These are phyloP conservation scores for Furcula furcula DNA, from an alignment of 2,888 invertebrate species.

Conservation along the genomic window DNA sequence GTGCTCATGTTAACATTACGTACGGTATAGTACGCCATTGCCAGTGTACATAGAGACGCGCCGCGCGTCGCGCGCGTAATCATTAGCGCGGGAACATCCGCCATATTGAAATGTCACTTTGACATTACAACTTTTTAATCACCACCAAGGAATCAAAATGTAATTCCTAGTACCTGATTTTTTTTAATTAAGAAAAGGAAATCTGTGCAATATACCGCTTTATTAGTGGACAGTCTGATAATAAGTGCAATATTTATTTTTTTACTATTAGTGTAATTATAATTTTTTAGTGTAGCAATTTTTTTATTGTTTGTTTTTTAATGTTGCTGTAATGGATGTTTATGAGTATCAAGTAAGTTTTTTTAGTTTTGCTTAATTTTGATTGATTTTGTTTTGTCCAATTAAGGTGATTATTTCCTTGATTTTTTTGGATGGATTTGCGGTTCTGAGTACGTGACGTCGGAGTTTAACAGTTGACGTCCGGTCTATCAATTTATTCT, in stretches of 20 bases:
- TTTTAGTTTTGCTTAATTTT: conserved; percentile 8
- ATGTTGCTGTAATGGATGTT: conserved; percentile 63
- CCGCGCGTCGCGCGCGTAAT: conserved; percentile 47
- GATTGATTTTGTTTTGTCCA: too few relatives aligned
- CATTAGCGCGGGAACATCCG: conserved; percentile 30
- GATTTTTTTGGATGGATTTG: too few relatives aligned
- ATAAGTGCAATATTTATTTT: conserved; percentile 63
- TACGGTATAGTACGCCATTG: conserved; percentile 33
- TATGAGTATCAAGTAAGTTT: conserved; percentile 72
- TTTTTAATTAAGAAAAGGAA: conserved; percentile 35
- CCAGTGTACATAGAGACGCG: conserved; percentile 37
- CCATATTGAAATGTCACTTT: conserved; percentile 37
- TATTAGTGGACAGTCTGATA: conserved; percentile 66
- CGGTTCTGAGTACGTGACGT: too few relatives aligned
- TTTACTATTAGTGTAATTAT: conserved; percentile 27
- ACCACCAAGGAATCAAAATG: conserved; percentile 24
- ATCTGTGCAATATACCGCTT: conserved; percentile 66
- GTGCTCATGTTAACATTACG: conserved; percentile 10
- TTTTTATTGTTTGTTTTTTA: conserved; percentile 22
- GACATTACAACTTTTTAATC: conserved; percentile 22
- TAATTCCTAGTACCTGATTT: conserved; percentile 52
- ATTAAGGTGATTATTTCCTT: too few relatives aligned
- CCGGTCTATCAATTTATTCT: too few relatives aligned
- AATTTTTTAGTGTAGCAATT: conserved; percentile 33
- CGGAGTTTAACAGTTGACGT: too few relatives aligned